Evolutionary conservation across 2,113 vertebrate species (phyloP).

Genomic region (Dolichotis patagonum): DNA sequence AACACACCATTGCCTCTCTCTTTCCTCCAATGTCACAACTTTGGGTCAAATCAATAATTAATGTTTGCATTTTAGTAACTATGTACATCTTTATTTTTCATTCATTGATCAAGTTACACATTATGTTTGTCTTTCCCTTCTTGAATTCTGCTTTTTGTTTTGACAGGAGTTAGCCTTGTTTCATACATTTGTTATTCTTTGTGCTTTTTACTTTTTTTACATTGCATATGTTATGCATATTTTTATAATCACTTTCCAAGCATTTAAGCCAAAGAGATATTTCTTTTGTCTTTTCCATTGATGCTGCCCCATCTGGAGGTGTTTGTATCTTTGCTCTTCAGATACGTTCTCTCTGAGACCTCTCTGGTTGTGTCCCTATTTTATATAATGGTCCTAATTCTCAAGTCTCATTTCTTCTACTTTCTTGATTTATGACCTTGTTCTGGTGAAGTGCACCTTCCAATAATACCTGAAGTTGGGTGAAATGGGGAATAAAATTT

Average conservation of each 20-base stretch:
- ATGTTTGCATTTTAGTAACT: neutral
- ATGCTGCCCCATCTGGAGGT: neutral
- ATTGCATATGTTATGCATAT: neutral
- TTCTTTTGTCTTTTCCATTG: neutral
- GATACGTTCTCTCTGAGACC: neutral
- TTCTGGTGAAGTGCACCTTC: neutral
- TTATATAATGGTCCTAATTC: neutral
- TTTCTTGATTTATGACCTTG: neutral
- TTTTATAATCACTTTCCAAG: neutral
- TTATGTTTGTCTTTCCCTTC: neutral
- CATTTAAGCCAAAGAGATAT: neutral
- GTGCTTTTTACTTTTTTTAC: neutral
- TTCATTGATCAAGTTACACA: neutral
- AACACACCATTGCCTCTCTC: neutral
- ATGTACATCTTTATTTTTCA: neutral
- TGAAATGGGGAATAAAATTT: neutral
- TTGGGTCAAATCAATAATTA: neutral
- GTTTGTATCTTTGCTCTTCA: neutral
- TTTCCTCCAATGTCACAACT: neutral
- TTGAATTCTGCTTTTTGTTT: neutral
- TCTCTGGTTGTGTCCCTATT: neutral
- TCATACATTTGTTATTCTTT: neutral
- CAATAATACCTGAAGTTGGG: neutral
- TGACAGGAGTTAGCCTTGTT: neutral
- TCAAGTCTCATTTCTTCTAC: neutral